Conservation (phyloP, 2,113 vertebrate species). For the Aphyosemion australe region DNA sequence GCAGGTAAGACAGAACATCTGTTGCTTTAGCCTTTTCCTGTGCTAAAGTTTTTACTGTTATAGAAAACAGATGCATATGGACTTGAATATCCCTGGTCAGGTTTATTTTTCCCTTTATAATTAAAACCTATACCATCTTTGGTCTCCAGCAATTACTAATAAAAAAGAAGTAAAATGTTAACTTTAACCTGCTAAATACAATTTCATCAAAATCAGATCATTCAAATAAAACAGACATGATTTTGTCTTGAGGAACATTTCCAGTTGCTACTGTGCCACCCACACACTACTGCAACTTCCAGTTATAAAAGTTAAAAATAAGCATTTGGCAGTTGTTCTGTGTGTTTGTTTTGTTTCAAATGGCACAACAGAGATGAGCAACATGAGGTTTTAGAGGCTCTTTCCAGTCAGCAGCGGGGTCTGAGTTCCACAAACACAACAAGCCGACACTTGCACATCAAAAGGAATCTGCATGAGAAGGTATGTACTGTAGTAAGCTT, state of each 20-base stretch:
- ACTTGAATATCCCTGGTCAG: too few relatives aligned
- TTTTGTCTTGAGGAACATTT: slow-evolving; percentile 27
- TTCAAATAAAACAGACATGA: slow-evolving; percentile 33
- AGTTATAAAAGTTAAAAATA: slow-evolving; percentile 28
- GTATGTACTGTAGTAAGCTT: slow-evolving; percentile 31
- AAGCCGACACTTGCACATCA: slow-evolving; percentile 40
- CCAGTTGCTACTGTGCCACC: slow-evolving; percentile 15
- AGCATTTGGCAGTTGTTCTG: slow-evolving; percentile 11
- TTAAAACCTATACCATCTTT: too few relatives aligned
- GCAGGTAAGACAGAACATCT: too few relatives aligned
- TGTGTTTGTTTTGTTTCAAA: slow-evolving; percentile 36
- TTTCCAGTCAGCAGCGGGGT: slow-evolving; percentile 21
- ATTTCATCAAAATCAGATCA: background rate
- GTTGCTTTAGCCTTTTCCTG: too few relatives aligned
- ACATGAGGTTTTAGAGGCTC: slow-evolving; percentile 25
- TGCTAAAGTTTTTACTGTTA: too few relatives aligned
- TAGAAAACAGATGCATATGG: too few relatives aligned
- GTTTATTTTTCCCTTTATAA: too few relatives aligned
- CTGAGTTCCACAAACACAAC: slow-evolving; percentile 46
- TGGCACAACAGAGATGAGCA: background rate
- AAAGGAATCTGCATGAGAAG: slow-evolving; percentile 12
- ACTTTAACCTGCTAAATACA: background rate
- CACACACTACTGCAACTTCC: slow-evolving; percentile 8
- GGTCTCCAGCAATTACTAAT: too few relatives aligned
- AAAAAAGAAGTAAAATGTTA: background rate